Base-by-base conservation (phyloP, 1,140 invertebrate species). In the Luehdorfia chinensis region DNA sequence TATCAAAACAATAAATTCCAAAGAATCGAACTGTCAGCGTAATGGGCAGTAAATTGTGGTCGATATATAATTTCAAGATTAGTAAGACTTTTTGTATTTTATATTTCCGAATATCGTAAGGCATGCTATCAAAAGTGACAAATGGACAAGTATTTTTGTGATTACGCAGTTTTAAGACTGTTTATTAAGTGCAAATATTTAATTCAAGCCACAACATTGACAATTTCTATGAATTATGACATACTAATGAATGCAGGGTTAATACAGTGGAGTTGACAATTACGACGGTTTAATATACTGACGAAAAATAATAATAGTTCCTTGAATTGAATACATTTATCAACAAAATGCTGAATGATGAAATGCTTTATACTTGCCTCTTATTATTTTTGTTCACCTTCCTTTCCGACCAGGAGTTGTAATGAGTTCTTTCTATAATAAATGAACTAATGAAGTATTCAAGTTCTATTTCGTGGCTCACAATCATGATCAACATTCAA, bases 1-100 rank as follows among this genome's bases (percentile, higher is more conserved):
- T 37, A 37, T 37, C 23, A 44, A 44, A 50, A 51, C 39, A 43
- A 67, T 34, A 64, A 70, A 74, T 73, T 80, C 76, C 76, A 80
- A 80, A 80, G 76, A 80, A 45, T 58, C 52, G 49, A 53, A 21
- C 39, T 54, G 34, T 55, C 34, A 60, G 55, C 52, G 64, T 21
- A 3, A 21, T 3, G 6, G 2, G 54, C 60, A 56, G 51, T 50
- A 43, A 51, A 60, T 65, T 64, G 34, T 36, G 45, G 43, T 54
- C n/a, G 14, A 41, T 28, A 21, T 28, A 23, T 46, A 48, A 39
- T 51, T n/a, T 41, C 36, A 51, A 34, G n/a, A n/a, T n/a, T n/a
- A n/a, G n/a, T 39, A 31, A 36, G 46, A 53, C 6, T 47, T 34
- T 15, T n/a, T 33, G n/a, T n/a, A 33, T 36, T 21, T 21, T 3